Evolutionary conservation across 2,113 vertebrate genomes (phyloP).

Genomic region (Candoia aspera): DNA sequence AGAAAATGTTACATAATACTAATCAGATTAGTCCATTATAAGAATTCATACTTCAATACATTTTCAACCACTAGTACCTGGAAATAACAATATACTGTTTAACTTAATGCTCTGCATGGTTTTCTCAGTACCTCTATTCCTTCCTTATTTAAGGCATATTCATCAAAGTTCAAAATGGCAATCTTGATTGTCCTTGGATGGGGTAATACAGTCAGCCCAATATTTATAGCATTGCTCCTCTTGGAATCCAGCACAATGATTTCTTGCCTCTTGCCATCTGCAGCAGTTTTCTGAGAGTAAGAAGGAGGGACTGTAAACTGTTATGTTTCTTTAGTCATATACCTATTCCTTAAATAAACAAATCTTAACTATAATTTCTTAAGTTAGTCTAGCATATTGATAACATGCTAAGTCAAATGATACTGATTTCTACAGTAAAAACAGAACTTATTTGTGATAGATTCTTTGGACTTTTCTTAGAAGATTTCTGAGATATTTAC

Average conservation of each 20-base stretch:
- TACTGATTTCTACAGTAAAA: neutral
- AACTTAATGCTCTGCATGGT: fast-evolving
- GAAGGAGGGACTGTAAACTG: conserved; percentile 47
- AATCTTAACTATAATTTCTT: neutral
- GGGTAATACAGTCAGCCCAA: conserved; percentile 94
- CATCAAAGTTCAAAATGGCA: conserved; percentile 97
- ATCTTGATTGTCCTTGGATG: conserved; percentile 97
- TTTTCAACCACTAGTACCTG: neutral
- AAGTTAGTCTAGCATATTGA: neutral
- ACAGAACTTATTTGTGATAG: neutral
- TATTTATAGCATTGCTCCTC: conserved; percentile 96
- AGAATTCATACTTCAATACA: fast-evolving
- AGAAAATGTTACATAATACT: neutral
- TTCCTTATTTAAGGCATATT: conserved; percentile 98
- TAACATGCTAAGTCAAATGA: neutral
- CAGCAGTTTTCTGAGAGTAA: conserved; percentile 87
- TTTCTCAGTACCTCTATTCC: conserved; percentile 90
- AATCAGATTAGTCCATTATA: neutral
- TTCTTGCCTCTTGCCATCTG: conserved; percentile 95
- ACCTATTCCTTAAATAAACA: neutral
- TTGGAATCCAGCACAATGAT: conserved; percentile 96
- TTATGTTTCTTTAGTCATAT: conserved; percentile 7
- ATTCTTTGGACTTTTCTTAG: neutral
- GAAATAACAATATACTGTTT: neutral
- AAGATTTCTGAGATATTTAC: neutral